These are phyloP conservation scores for Acropternis orthonyx DNA, from an alignment of 2,797 vertebrate species.

Conservation along the genomic window DNA sequence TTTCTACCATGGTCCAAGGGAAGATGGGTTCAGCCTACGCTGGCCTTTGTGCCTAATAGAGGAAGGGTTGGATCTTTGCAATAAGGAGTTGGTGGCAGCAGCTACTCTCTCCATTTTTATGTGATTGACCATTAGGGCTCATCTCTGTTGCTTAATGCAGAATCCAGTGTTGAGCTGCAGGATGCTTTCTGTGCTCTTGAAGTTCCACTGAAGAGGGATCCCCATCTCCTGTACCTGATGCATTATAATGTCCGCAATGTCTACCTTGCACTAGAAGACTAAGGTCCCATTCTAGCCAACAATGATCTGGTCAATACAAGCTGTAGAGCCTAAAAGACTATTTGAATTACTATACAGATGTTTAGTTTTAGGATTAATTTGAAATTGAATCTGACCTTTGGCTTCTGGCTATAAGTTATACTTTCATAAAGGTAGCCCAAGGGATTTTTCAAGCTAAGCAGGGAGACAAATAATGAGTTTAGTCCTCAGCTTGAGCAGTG, in stretches of 20 bases:
- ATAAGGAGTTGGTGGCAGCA: not conserved
- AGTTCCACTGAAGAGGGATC: not conserved
- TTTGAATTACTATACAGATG: not conserved
- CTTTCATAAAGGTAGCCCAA: not conserved
- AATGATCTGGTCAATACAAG: not conserved
- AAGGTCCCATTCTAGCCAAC: not conserved
- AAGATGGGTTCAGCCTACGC: not conserved
- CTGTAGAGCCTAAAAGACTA: not conserved
- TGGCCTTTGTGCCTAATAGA: not conserved
- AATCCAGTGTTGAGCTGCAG: not conserved
- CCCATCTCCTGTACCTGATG: fast-evolving
- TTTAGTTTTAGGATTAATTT: not conserved
- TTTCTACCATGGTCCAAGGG: not conserved
- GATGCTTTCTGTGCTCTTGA: not conserved
- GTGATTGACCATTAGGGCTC: not conserved
- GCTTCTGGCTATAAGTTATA: not conserved
- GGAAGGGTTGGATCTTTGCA: not conserved
- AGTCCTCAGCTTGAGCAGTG: not conserved
- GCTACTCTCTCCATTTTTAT: not conserved
- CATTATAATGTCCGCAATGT: fast-evolving
- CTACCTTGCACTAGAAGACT: not conserved
- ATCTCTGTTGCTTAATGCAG: not conserved
- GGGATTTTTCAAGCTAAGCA: not conserved
- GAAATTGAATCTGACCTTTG: not conserved
- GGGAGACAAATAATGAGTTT: not conserved